A percentile compares a stretch with the other conserved stretches of the same genome.
phyloP scores from a whole-genome alignment of 2,113 vertebrate species.

The Xiphophorus hellerii region DNA sequence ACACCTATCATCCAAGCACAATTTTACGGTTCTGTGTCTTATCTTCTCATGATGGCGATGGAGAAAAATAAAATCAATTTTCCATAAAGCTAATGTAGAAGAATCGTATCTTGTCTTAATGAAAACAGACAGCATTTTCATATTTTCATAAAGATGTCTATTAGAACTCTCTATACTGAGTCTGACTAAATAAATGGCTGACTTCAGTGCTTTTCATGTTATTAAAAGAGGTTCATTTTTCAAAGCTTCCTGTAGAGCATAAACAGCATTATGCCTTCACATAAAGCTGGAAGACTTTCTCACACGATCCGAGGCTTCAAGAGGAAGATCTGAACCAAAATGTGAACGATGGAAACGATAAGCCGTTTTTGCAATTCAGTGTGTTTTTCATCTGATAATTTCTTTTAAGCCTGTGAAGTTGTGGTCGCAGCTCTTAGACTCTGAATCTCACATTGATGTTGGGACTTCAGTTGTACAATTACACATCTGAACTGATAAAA shows the following conservation, averaged over 20 bases:
- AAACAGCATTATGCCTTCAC: slow-evolving; percentile 45
- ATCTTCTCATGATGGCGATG: too few relatives aligned
- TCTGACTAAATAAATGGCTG: too few relatives aligned
- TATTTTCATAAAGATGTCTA: too few relatives aligned
- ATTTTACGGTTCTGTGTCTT: too few relatives aligned
- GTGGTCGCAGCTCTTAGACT: slow-evolving; percentile 63
- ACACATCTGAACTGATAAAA: slow-evolving; percentile 71
- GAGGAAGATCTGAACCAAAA: slow-evolving; percentile 51
- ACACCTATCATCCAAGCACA: too few relatives aligned
- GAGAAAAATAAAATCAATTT: too few relatives aligned
- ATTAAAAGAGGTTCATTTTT: slow-evolving; percentile 7
- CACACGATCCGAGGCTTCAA: slow-evolving; percentile 49
- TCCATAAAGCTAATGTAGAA: too few relatives aligned
- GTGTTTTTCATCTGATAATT: slow-evolving; percentile 65
- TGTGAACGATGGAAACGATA: slow-evolving; percentile 50
- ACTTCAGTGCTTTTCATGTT: not conserved
- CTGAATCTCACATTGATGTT: slow-evolving; percentile 60
- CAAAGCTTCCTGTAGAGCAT: slow-evolving; percentile 10
- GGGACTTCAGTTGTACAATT: slow-evolving; percentile 70
- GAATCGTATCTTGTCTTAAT: too few relatives aligned
- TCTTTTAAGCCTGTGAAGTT: slow-evolving; percentile 55
- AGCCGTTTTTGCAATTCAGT: slow-evolving; percentile 53
- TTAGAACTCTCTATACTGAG: too few relatives aligned
- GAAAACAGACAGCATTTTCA: too few relatives aligned
- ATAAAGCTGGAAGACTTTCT: slow-evolving; percentile 41